These are phyloP conservation scores for Pseudoips prasinana DNA, from an alignment of 2,888 invertebrate genomes.

Conservation along the genomic window DNA sequence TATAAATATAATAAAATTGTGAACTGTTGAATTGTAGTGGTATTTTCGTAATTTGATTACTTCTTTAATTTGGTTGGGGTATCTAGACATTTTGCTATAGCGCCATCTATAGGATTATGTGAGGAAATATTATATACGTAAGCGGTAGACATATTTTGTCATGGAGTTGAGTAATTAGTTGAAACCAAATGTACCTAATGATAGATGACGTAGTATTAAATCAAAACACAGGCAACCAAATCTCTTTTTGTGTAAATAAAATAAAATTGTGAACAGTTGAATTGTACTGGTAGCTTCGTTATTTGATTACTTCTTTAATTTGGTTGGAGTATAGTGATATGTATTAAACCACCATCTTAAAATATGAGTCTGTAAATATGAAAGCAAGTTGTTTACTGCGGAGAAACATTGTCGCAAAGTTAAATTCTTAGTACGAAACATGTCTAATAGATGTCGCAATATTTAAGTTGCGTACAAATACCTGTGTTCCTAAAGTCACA, in stretches of 20 bases:
- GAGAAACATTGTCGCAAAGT: too few species aligned
- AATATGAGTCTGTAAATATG: too few species aligned
- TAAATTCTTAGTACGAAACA: too few species aligned
- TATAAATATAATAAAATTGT: constrained; percentile 12
- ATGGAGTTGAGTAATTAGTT: too few species aligned
- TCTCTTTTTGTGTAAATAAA: constrained; percentile 8
- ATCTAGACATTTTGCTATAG: background rate
- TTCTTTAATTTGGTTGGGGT: constrained; percentile 12
- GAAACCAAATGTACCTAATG: too few species aligned
- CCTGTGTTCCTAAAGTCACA: too few species aligned
- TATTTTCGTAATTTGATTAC: background rate
- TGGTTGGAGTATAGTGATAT: constrained; percentile 4
- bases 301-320: constrained; percentile 5
- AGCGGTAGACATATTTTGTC: too few species aligned
- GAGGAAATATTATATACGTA: too few species aligned
- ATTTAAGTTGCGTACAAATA: too few species aligned
- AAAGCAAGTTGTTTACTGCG: too few species aligned
- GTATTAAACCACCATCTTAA: constrained; percentile 14
- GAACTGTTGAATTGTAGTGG: background rate
- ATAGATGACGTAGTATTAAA: too few species aligned
- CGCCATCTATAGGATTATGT: constrained; percentile 11
- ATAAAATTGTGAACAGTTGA: constrained; percentile 2
- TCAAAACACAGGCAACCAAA: constrained; percentile 7
- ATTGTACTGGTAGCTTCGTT: background rate
- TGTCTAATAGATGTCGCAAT: too few species aligned